phyloP scores from a whole-genome alignment of 1,140 invertebrate genomes.

The Bicyclus anynana region DNA sequence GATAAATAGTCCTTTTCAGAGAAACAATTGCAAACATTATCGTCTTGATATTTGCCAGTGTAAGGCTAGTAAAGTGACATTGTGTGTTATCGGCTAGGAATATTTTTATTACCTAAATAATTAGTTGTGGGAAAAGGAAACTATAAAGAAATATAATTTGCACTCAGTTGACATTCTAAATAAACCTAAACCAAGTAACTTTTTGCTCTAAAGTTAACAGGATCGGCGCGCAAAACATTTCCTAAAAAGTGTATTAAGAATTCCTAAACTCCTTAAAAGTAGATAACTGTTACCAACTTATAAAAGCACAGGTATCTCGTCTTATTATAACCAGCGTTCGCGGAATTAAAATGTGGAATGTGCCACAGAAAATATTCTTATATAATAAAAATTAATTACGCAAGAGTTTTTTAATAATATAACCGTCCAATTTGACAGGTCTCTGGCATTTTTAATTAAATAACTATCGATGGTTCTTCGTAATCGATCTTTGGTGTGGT shows the following conservation, averaged over 20 bases:
- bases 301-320: neutral
- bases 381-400: constrained; percentile 3
- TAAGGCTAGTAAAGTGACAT: too few relatives aligned
- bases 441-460: neutral
- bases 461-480: neutral
- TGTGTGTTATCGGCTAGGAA: too few relatives aligned
- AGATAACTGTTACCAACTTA: neutral
- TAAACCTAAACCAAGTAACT: neutral
- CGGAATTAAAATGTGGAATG: neutral
- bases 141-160: neutral
- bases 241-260: neutral
- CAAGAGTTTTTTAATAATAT: neutral
- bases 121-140: too few relatives aligned
- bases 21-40: too few relatives aligned
- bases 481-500: neutral
- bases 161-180: neutral
- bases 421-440: neutral
- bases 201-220: neutral
- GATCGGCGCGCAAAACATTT: neutral
- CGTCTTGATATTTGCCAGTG: too few relatives aligned
- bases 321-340: neutral
- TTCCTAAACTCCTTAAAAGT: neutral
- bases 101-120: too few relatives aligned
- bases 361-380: neutral
- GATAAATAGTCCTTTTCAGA: too few relatives aligned